Base-by-base conservation (phyloP, 2,888 invertebrate species). In the Argyresthia goedartella region DNA sequence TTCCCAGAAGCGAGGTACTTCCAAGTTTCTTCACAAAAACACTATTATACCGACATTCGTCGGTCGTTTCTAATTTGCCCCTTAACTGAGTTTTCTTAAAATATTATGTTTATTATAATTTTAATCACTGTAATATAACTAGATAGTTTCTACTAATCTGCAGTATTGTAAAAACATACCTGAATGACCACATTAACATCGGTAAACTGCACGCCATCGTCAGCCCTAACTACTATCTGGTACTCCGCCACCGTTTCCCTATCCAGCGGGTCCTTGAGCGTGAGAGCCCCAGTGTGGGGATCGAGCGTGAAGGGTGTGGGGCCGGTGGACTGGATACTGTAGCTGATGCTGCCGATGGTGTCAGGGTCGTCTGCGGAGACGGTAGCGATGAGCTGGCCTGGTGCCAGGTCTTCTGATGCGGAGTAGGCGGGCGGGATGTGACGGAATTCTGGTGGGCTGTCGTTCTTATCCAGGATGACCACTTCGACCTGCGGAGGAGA, bases 361-460 rank as follows among this genome's bases (percentile, higher is more conserved):
- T 97, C 96, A 0, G 95, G 94, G 79, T 97, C 97, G 55, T 91
- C 90, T 11, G 96, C 96, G 50, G 88, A 88, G 52, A 97, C 89
- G 9, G 91, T 91, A 9, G 93, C 92, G 55, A 97, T 92, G 41
- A 90, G 80, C 65, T 94, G 93, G 8, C 95, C 95, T 1, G 93
- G 92, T 41, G 94, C 92, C 55, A 95, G 88, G 72, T 96, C 96
- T 73, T 97, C 96, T 1, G 95, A 95, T 1, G 96, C 92, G 53
- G 90, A 88, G 73, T 92, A 94, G 50, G 89, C 89, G 62, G 92
- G 82, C 13, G 92, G 92, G 39, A 92, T 90, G 57, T 92, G 91
- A 62, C 90, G 91, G 88, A 96, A 95, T 52, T 92, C 90, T 4
- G 98, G 98, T n/a, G 97, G 96, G 66, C 95, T 96, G 87, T 98